Evolutionary conservation across 2,113 vertebrate genomes (phyloP), one percentile per base, ranked within the genome.

Genomic region (Poeciliopsis retropinna): DNA sequence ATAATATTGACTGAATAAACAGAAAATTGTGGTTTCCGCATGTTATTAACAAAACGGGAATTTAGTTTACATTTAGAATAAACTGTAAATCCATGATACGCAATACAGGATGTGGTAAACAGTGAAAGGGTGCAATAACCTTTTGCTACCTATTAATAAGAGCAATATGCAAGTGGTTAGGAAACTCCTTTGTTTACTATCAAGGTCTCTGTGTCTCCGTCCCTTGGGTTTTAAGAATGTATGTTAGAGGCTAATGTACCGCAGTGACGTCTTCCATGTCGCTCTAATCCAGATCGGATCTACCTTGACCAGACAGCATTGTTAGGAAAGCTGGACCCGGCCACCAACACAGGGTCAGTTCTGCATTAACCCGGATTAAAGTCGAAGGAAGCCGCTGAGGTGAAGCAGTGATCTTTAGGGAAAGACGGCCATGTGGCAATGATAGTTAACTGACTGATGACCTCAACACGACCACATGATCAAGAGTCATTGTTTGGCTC

Each of bases 281-380:
- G 54, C 54, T 72, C 10, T 83, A 64, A 80, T 75, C 60, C 64
- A 76, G 85, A 86, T 44, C 51, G 81, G 88, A 91, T 92, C 80
- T 62, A 31, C 29, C 10, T 27, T 54, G 62, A 71, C 68, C 75
- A 80, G 81, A 92, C 82, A 31, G 44, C 60, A 30, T 14, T 54
- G 72, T 70, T 57, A 25, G 13, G 37, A 47, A 57, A 7, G 29
- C 28, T 62, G 51, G 28, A 30, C 70, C 15, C 0, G 72, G 37
- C 54, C 47, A 54, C 41, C 34, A 29, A 13, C n/a, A 28, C 13
- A 0, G 51, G 31, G 61, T 73, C 0, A 65, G 54, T 10, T 34
- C 37, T 37, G 32, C 28, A 22, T 60, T 44, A 19, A 31, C 70
- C 13, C n/a, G 4, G 68, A 64, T 64, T 73, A 64, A 44, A 47